Evolutionary conservation across 2,797 vertebrate genomes (phyloP).

Genomic region (Acipenser transmontanus): DNA sequence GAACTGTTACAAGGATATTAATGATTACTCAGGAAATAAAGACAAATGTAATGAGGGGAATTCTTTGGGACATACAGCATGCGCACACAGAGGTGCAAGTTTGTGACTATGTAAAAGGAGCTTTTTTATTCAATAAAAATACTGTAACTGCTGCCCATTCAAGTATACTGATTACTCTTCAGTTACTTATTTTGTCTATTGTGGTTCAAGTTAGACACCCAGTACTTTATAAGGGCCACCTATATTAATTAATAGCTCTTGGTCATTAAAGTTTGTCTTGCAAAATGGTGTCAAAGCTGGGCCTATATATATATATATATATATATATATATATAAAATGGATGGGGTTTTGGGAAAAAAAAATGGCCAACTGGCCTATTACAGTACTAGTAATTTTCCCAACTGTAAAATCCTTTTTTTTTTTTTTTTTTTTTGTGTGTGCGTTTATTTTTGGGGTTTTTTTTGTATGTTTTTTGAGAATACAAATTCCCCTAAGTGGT

Average conservation of each 20-base stretch:
- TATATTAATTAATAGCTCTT: no score
- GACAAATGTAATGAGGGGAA: slow-evolving; percentile 63
- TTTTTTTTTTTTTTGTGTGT: no score
- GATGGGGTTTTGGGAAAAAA: no score
- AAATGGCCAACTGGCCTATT: no score
- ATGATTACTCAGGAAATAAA: slow-evolving; percentile 76
- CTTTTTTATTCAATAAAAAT: slow-evolving; percentile 46
- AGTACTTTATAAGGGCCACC: slow-evolving; percentile 50
- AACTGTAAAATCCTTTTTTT: no score
- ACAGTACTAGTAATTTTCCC: no score
- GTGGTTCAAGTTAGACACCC: slow-evolving; percentile 42
- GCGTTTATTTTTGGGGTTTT: no score
- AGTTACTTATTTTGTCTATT: slow-evolving; percentile 46
- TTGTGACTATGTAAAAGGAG: slow-evolving; percentile 55
- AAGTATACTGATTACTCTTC: slow-evolving; percentile 68
- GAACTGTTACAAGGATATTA: slow-evolving; percentile 76
- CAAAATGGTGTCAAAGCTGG: no score
- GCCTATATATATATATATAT: slow-evolving; percentile 37
- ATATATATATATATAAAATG: neutral
- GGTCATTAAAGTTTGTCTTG: no score
- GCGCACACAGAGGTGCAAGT: slow-evolving; percentile 63
- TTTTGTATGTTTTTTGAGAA: no score
- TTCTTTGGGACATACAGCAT: slow-evolving; percentile 69
- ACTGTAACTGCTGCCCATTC: slow-evolving; percentile 63
- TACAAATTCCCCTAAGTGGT: no score